Conservation (phyloP, 2,797 vertebrate species). For the Macrochelys suwanniensis region DNA sequence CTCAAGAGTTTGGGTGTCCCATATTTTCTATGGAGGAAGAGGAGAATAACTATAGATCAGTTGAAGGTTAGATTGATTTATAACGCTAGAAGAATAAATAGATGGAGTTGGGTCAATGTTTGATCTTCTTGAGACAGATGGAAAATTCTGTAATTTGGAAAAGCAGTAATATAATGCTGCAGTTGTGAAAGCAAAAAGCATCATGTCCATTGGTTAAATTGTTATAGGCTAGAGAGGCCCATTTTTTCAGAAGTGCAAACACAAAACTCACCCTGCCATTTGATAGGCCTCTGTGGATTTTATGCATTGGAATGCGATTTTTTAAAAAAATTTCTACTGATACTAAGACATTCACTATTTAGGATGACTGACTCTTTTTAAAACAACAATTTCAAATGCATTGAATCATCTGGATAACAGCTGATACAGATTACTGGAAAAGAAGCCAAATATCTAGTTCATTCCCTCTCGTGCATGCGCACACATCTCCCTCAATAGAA, state of each 20-base stretch:
- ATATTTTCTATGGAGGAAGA: not conserved
- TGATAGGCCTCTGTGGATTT: not conserved
- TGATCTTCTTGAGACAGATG: not conserved
- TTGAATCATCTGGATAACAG: constrained; percentile 4
- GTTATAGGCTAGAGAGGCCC: not conserved
- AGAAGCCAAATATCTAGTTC: not conserved
- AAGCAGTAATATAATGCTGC: not conserved
- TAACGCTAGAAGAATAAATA: not conserved
- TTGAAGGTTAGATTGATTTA: not conserved
- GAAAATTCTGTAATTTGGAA: not conserved
- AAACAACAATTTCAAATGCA: not conserved
- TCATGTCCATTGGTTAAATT: not conserved
- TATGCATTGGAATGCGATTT: not conserved
- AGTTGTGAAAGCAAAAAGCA: not conserved
- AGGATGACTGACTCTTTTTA: not conserved
- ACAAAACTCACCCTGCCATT: not conserved
- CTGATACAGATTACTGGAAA: not conserved
- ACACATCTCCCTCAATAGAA: not conserved
- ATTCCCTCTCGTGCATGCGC: not conserved
- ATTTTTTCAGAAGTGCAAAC: not conserved
- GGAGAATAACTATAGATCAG: not conserved
- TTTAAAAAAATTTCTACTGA: not conserved
- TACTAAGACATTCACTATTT: not conserved
- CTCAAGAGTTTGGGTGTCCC: not conserved
- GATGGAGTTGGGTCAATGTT: not conserved